Evolutionary conservation across 2,797 vertebrate species (phyloP).

Genomic region (Bryconaethiops microstoma): DNA sequence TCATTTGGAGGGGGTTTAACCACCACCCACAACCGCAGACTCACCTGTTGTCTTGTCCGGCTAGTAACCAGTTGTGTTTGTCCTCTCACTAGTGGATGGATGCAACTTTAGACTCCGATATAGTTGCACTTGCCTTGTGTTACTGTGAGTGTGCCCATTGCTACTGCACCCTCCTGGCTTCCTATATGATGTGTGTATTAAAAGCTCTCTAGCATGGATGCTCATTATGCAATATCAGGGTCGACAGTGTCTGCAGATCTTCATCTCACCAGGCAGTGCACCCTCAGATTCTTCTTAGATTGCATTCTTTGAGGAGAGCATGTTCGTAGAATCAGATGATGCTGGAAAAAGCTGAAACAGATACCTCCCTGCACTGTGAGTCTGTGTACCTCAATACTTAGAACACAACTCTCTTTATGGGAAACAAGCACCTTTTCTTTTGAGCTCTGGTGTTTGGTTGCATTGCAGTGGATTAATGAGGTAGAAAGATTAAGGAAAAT

Average conservation of each 20-base stretch:
- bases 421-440: background rate
- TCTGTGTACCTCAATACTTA: background rate
- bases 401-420: background rate
- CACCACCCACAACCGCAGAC: too few species aligned
- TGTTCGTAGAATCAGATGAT: background rate
- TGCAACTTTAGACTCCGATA: background rate
- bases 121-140: too few species aligned
- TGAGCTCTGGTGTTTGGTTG: background rate
- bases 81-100: background rate
- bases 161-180: background rate
- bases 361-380: background rate
- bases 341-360: background rate
- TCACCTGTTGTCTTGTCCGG: too few species aligned
- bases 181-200: background rate
- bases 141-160: too few species aligned
- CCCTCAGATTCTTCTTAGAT: background rate
- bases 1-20: background rate
- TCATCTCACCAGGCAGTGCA: background rate
- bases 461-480: background rate
- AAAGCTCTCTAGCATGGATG: background rate
- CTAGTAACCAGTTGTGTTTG: background rate
- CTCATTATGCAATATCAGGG: background rate
- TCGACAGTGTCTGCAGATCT: background rate
- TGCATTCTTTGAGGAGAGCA: background rate
- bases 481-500: background rate